A percentile compares a stretch with the other conserved stretches of the same genome.
Evolutionary conservation across 2,888 invertebrate species (phyloP).

Genomic region (Aphodius granarius): DNA sequence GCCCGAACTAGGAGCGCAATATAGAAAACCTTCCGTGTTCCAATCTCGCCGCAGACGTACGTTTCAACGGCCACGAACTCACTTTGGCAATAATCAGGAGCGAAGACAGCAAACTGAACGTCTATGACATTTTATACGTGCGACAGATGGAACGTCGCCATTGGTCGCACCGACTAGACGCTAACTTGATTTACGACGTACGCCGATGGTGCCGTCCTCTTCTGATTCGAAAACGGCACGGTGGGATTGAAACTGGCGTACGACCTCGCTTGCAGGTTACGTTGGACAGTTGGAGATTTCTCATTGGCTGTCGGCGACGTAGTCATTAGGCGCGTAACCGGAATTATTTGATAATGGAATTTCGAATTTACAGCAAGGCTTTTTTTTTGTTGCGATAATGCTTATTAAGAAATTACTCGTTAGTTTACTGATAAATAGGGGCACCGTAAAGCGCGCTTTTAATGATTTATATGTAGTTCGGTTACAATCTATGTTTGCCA

Average conservation of each 20-base stretch:
- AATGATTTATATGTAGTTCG: no score
- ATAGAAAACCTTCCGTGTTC: not conserved
- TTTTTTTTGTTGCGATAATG: not conserved
- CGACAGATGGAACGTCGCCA: constrained; percentile 54
- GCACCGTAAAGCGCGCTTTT: no score
- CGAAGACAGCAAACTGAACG: not conserved
- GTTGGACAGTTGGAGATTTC: constrained; percentile 65
- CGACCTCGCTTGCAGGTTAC: not conserved
- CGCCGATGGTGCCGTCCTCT: not conserved
- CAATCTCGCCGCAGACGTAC: constrained; percentile 13
- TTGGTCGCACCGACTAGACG: constrained; percentile 42
- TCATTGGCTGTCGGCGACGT: constrained; percentile 19
- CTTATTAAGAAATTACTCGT: not conserved
- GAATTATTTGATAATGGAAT: constrained; percentile 13
- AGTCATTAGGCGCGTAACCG: constrained; percentile 19
- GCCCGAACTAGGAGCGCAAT: constrained; percentile 1
- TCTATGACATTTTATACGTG: constrained; percentile 28
- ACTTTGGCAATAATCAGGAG: not conserved
- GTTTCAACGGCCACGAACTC: constrained; percentile 1
- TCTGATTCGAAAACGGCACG: not conserved
- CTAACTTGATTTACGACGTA: constrained; percentile 12
- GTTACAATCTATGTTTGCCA: no score
- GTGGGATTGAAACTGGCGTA: not conserved
- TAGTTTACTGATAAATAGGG: no score
- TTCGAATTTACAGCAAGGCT: not conserved